Percentiles rank a stretch among this genome's conserved stretches.
Evolutionary conservation across 2,888 invertebrate species (phyloP).

Genomic region (Ctenicera cuprea): DNA sequence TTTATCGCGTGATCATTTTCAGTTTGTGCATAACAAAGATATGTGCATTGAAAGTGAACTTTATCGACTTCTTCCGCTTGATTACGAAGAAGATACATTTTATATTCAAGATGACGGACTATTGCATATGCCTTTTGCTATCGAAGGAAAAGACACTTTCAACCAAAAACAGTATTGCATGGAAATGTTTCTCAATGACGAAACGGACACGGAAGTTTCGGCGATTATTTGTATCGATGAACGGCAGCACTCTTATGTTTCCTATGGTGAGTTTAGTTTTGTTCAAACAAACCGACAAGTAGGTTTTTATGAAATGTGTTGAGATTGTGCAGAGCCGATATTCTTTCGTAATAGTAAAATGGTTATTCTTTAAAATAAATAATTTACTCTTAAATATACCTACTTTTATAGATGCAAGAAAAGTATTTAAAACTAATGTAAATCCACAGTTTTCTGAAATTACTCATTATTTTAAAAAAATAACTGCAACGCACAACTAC

Average conservation of each 20-base stretch:
- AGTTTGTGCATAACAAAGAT: conserved; percentile 35
- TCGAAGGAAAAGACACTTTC: not conserved
- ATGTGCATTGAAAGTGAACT: conserved; percentile 10
- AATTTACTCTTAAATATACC: too few species aligned
- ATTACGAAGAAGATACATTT: conserved; percentile 41
- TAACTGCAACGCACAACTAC: too few species aligned
- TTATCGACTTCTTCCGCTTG: conserved; percentile 35
- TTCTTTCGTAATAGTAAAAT: too few species aligned
- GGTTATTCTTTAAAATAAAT: too few species aligned
- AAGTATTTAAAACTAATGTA: too few species aligned
- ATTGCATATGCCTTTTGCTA: conserved; percentile 35
- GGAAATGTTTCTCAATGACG: conserved; percentile 18
- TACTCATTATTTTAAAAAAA: too few species aligned
- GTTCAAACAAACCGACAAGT: not conserved
- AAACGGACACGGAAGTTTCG: not conserved
- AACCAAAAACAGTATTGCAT: conserved; percentile 23
- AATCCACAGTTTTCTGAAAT: too few species aligned
- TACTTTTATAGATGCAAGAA: too few species aligned
- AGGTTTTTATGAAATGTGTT: not conserved
- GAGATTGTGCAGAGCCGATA: not conserved
- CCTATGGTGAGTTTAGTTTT: conserved; percentile 8
- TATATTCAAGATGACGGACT: conserved; percentile 51
- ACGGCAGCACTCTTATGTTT: not conserved
- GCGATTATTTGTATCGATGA: conserved; percentile 10
- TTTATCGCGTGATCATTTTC: conserved; percentile 30